phyloP scores from a whole-genome alignment of 2,797 vertebrate species.

The Leptodactylus fallax region DNA sequence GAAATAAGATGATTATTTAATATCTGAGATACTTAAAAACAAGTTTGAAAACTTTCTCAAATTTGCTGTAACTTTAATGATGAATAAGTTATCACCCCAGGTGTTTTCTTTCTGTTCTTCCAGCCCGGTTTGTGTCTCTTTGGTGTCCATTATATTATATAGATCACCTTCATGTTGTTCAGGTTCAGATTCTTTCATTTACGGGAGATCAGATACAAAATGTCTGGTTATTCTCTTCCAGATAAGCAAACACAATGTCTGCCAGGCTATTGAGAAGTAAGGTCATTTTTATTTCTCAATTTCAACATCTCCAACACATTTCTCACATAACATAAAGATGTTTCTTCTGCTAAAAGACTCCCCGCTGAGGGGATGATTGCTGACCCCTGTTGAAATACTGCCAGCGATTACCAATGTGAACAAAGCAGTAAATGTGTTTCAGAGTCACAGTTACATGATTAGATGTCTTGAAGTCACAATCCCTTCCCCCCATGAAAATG shows the following conservation, averaged over 20 bases:
- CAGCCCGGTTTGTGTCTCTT: background rate
- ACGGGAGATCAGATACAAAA: constrained; percentile 27
- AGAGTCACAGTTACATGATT: constrained; percentile 61
- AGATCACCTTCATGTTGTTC: constrained; percentile 27
- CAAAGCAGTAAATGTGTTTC: constrained; percentile 61
- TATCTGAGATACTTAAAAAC: background rate
- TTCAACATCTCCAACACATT: constrained; percentile 55
- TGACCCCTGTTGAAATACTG: constrained; percentile 51
- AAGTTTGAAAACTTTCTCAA: constrained; percentile 14
- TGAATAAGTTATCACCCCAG: background rate
- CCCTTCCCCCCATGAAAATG: constrained; percentile 11
- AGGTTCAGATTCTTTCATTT: constrained; percentile 25
- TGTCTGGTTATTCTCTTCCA: constrained; percentile 40
- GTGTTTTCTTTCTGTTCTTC: background rate
- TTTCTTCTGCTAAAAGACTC: constrained; percentile 58
- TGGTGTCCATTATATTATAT: background rate
- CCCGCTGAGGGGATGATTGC: constrained; percentile 59
- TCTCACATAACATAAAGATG: constrained; percentile 61
- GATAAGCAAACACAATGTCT: constrained; percentile 34
- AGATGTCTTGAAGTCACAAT: constrained; percentile 54
- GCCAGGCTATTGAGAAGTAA: constrained; percentile 35
- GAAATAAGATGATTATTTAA: background rate
- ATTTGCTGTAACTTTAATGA: background rate
- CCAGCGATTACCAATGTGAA: constrained; percentile 54
- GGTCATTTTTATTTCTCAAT: constrained; percentile 62